Evolutionary conservation across 92 coral and sea anemone species (phyloP).

Genomic region (Zoanthus gigantus): DNA sequence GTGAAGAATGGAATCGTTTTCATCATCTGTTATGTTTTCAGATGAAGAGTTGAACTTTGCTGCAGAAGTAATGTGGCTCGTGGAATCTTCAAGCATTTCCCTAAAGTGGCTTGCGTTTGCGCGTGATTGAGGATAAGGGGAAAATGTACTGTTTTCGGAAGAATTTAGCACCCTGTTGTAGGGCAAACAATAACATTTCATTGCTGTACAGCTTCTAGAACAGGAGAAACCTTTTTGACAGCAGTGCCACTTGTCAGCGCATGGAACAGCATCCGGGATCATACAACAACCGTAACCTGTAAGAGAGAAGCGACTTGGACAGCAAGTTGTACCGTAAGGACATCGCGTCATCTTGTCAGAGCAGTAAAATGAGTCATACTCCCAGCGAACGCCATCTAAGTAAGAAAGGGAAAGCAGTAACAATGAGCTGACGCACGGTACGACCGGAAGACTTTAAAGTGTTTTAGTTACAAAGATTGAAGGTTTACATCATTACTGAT

Average conservation of each 20-base stretch:
- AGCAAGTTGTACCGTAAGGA: constrained; percentile 81
- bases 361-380: constrained; percentile 52
- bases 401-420: background rate
- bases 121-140: background rate
- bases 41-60: background rate
- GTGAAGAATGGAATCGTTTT: background rate
- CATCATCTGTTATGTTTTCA: background rate
- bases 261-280: constrained; percentile 72
- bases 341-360: constrained; percentile 86
- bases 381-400: constrained; percentile 19
- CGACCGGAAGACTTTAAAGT: too few species aligned
- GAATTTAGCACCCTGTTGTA: background rate
- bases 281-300: constrained; percentile 92
- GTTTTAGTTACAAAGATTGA: too few species aligned
- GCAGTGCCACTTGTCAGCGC: constrained; percentile 89
- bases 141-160: background rate
- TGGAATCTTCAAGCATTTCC: constrained; percentile 22
- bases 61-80: background rate
- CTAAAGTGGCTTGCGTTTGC: constrained; percentile 12
- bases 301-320: constrained; percentile 76
- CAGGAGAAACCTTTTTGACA: constrained; percentile 81
- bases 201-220: constrained; percentile 70
- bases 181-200: constrained; percentile 72
- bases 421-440: too few species aligned
- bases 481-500: too few species aligned